A percentile compares a stretch with the other conserved stretches of the same genome.
Evolutionary conservation across 2,113 vertebrate species (phyloP).

Genomic region (Carettochelys insculpta): DNA sequence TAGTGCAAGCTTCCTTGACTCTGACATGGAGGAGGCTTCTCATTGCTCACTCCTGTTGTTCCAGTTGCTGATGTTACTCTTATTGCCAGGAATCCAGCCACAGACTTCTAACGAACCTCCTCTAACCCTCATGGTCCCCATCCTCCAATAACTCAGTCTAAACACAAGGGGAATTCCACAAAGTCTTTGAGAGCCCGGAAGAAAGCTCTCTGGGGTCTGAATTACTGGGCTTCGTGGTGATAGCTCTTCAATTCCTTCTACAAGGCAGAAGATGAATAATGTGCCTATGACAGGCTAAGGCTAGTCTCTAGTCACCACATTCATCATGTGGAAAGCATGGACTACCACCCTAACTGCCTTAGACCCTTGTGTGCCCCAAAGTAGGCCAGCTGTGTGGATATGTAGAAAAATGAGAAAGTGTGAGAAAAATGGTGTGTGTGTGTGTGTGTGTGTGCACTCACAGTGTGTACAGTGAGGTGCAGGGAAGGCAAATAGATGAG

Average conservation of each 20-base stretch:
- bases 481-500: slow-evolving; percentile 2
- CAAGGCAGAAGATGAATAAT: not conserved
- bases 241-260: not conserved
- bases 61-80: not conserved
- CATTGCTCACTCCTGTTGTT: not conserved
- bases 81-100: slow-evolving; percentile 4
- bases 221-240: not conserved
- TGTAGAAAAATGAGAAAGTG: not conserved
- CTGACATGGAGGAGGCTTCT: not conserved
- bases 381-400: not conserved
- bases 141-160: not conserved
- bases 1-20: not conserved
- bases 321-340: not conserved
- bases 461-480: rapidly evolving
- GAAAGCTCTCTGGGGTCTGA: not conserved
- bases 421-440: not conserved
- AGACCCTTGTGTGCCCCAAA: not conserved
- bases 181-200: not conserved
- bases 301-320: not conserved
- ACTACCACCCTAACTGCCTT: not conserved
- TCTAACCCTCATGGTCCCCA: not conserved
- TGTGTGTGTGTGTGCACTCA: rapidly evolving
- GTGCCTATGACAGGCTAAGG: not conserved
- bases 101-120: not conserved
- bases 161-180: not conserved